A percentile compares a stretch with the other conserved stretches of the same genome.
phyloP scores from a whole-genome alignment of 2,888 invertebrate genomes.

The Thera obeliscata region DNA sequence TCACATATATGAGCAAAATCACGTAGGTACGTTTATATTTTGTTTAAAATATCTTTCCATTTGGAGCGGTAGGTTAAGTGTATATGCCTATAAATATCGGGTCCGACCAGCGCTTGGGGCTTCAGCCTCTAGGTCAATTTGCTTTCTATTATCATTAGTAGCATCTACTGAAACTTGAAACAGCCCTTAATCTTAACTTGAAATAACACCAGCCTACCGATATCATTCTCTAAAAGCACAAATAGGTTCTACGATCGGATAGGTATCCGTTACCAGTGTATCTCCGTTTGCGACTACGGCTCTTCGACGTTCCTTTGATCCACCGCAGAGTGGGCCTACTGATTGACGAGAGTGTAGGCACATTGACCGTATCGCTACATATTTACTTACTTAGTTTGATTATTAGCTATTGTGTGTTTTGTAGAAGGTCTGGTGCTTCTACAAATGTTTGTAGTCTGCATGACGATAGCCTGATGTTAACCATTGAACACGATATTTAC shows the following conservation, averaged over 20 bases:
- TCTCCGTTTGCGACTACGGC: neutral
- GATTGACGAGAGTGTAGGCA: conserved; percentile 34
- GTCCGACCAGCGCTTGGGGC: too few species aligned
- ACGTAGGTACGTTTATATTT: conserved; percentile 24
- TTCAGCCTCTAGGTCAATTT: too few species aligned
- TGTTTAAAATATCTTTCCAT: too few species aligned
- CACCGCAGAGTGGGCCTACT: conserved; percentile 23
- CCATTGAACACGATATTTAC: conserved; percentile 11
- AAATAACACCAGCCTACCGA: neutral
- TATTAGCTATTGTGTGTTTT: conserved; percentile 42
- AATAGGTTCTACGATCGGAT: neutral
- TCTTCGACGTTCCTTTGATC: conserved; percentile 10
- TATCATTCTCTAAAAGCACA: neutral
- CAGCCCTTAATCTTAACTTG: neutral
- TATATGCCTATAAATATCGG: too few species aligned
- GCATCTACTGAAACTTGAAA: too few species aligned
- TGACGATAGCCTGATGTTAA: conserved; percentile 17
- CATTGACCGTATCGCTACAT: conserved; percentile 35
- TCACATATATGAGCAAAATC: conserved; percentile 26
- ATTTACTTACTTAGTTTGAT: conserved; percentile 34
- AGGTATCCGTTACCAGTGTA: neutral
- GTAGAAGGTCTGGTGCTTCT: conserved; percentile 35
- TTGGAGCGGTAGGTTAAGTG: too few species aligned
- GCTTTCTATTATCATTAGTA: too few species aligned
- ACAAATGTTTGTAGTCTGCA: conserved; percentile 39